A percentile compares a stretch with the other conserved stretches of the same genome.
Evolutionary conservation across 1,140 invertebrate species (phyloP).

Genomic region (Bombus breviceps): DNA sequence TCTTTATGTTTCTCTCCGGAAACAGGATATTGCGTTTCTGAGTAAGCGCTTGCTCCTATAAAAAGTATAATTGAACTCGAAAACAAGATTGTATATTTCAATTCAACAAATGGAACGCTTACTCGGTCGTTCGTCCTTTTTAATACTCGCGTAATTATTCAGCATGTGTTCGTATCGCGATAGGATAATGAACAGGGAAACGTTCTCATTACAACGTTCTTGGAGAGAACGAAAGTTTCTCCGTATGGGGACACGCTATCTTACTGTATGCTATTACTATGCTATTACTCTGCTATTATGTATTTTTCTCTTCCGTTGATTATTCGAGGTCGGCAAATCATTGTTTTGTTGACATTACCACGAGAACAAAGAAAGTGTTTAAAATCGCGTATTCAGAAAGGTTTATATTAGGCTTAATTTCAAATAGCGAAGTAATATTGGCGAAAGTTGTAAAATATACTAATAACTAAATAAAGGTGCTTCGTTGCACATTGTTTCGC

Average conservation of each 20-base stretch:
- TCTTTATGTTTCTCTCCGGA: not conserved
- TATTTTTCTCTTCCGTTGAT: not conserved
- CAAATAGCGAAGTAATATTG: too few relatives aligned
- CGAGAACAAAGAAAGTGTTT: not conserved
- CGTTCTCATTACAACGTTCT: not conserved
- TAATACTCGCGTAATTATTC: not conserved
- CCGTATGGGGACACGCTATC: not conserved
- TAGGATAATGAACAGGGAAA: not conserved
- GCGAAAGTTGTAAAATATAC: too few relatives aligned
- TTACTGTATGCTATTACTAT: not conserved
- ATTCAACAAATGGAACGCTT: not conserved
- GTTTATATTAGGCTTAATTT: not conserved
- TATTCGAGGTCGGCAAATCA: not conserved
- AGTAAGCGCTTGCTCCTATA: not conserved
- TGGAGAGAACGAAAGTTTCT: not conserved
- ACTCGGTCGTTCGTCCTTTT: not conserved
- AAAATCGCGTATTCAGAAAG: not conserved
- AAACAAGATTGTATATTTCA: not conserved
- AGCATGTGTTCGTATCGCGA: not conserved
- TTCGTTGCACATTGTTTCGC: too few relatives aligned
- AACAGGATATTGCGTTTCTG: not conserved
- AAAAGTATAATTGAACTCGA: not conserved
- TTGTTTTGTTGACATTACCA: not conserved
- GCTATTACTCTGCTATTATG: not conserved
- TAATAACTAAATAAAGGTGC: too few relatives aligned